Base-by-base conservation (phyloP, 2,888 invertebrate genomes). In the Euclidia mi region DNA sequence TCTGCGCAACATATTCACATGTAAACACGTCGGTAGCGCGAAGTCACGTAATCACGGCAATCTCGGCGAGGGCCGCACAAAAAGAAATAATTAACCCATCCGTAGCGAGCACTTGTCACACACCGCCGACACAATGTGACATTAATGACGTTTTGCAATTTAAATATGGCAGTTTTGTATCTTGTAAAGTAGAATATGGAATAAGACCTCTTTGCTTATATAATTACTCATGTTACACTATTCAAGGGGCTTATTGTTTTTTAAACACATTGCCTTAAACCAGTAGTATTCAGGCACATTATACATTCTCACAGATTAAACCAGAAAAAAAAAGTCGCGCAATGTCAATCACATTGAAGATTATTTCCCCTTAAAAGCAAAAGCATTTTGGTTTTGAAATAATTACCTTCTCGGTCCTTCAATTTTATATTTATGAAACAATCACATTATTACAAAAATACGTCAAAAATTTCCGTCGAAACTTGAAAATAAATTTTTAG, bases 81-180 rank as follows among this genome's bases (percentile, higher is more conserved):
- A 91, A 91, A 91, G 90, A 91, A 89, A 89, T 89, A 87, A 91
- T 91, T 91, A 91, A 86, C 87, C 85, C 87, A 79, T 86, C 78
- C 77, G 76, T 71, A 58, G 52, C 76, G 73, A 78, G 56, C 68
- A 87, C 87, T 87, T 82, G 83, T 82, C 84, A 82, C 73, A 29
- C 25, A 25, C 14, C 2, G 1, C 7, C 34, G 34, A 6, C 2
- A 4, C 1, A 34, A 34, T 34, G 14, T 4, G 12, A 34, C 34
- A n/a, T n/a, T 7, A 25, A 25, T 17, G 46, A 28, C 37, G 38
- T n/a, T n/a, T n/a, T n/a, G n/a, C n/a, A n/a, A n/a, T n/a, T n/a
- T n/a, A n/a, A n/a, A n/a, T n/a, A n/a, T n/a, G n/a, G n/a, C n/a
- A n/a, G n/a, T n/a, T n/a, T n/a, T n/a, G n/a, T n/a, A n/a, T n/a